Conservation (phyloP, 2,888 invertebrate genomes). For the Trissolcus brochymenae region DNA sequence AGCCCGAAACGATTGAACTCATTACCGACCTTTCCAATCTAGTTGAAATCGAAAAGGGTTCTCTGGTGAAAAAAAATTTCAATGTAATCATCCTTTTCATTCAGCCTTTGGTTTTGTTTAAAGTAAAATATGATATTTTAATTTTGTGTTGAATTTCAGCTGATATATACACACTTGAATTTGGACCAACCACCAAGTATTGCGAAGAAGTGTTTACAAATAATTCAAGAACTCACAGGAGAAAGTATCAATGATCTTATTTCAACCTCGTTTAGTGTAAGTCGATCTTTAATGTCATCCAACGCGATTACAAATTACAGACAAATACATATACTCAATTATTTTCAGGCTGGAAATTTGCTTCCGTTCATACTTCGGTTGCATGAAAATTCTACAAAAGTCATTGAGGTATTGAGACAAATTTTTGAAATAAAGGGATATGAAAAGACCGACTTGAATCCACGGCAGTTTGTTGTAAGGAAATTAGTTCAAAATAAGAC, state of each 20-base stretch:
- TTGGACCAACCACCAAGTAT: conserved; percentile 80
- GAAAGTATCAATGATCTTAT: conserved; percentile 80
- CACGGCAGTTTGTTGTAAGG: conserved; percentile 42
- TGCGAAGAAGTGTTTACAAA: conserved; percentile 80
- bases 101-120: not conserved
- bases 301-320: not conserved
- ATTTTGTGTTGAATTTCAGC: conserved; percentile 68
- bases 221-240: conserved; percentile 81
- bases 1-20: conserved; percentile 79
- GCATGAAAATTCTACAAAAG: conserved; percentile 73
- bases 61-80: conserved; percentile 80
- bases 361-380: conserved; percentile 71
- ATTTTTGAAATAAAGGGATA: conserved; percentile 42
- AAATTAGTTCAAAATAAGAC: not conserved
- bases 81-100: conserved; percentile 61
- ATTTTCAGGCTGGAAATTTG: conserved; percentile 29
- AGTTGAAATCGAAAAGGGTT: conserved; percentile 70
- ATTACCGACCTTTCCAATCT: conserved; percentile 81
- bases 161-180: conserved; percentile 84
- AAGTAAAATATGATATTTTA: conserved; percentile 22
- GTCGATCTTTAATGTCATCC: not conserved
- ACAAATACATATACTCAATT: not conserved
- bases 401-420: conserved; percentile 64
- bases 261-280: conserved; percentile 81
- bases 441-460: conserved; percentile 9